Evolutionary conservation across 2,888 invertebrate species (phyloP).

Genomic region (Timema podura): DNA sequence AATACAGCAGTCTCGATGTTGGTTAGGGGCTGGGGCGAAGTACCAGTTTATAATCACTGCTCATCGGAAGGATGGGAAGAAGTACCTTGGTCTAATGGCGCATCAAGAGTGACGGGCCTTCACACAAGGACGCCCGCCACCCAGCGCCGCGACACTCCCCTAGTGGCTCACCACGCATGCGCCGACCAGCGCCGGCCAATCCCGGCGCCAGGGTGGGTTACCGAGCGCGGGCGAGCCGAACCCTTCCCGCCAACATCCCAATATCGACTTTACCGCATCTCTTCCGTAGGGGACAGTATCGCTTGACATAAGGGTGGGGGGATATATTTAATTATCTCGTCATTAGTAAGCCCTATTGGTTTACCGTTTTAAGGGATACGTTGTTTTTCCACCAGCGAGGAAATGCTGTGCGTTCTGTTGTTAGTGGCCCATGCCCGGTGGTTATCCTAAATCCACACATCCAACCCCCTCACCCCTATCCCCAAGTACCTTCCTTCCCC

Average conservation of each 20-base stretch:
- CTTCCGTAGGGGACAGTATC: slow-evolving; percentile 23
- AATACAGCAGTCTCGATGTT: no score
- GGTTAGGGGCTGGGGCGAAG: no score
- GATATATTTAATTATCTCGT: slow-evolving; percentile 29
- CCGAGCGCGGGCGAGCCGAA: slow-evolving; percentile 30
- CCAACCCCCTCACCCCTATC: slow-evolving; percentile 7
- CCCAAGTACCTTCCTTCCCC: slow-evolving; percentile 4
- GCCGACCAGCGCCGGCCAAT: slow-evolving; percentile 26
- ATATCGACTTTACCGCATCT: slow-evolving; percentile 28
- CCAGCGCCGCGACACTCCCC: slow-evolving; percentile 20
- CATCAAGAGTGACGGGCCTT: no score
- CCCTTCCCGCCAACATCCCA: slow-evolving; percentile 25
- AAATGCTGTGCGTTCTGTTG: no score
- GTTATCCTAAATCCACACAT: slow-evolving; percentile 18
- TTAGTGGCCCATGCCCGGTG: slow-evolving; percentile 1
- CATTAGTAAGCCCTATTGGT: slow-evolving; percentile 27
- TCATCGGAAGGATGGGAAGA: no score
- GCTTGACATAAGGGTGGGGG: slow-evolving; percentile 11
- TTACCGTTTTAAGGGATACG: background rate
- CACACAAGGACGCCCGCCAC: slow-evolving; percentile 10
- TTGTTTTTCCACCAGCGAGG: no score
- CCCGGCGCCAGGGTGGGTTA: slow-evolving; percentile 26
- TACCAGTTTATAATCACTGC: no score
- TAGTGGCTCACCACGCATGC: slow-evolving; percentile 25
- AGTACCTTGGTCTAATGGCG: no score